Percentiles rank a stretch among this genome's conserved stretches.
Evolutionary conservation across 1,140 invertebrate species (phyloP).

Genomic region (Leptinotarsa defecta): DNA sequence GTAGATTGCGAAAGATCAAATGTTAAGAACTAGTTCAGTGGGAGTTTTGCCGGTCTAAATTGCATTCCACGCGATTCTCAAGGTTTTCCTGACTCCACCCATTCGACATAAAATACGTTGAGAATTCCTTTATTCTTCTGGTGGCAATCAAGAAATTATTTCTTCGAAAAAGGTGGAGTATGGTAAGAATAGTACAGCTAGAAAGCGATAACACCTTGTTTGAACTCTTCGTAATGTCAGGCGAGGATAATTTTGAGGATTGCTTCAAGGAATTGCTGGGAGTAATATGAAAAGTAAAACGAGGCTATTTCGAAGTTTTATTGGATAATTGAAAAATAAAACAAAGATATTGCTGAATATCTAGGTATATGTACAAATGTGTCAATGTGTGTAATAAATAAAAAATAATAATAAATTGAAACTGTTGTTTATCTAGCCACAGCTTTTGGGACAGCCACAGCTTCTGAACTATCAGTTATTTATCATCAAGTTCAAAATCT

Average conservation of each 20-base stretch:
- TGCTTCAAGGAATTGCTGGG: background rate
- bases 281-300: background rate
- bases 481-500: too few relatives aligned
- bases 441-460: too few relatives aligned
- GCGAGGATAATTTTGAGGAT: background rate
- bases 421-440: background rate
- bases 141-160: constrained; percentile 11
- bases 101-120: constrained; percentile 2
- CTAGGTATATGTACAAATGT: constrained; percentile 6
- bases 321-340: too few relatives aligned
- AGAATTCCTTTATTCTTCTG: background rate
- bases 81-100: constrained; percentile 41
- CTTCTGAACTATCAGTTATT: too few relatives aligned
- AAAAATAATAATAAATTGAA: background rate
- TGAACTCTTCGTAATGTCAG: background rate
- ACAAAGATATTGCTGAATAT: too few relatives aligned
- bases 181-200: background rate
- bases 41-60: constrained; percentile 28
- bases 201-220: background rate
- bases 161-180: constrained; percentile 8
- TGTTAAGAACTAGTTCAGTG: constrained; percentile 28
- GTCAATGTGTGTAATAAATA: background rate
- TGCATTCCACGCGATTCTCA: constrained; percentile 29
- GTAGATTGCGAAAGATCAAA: constrained; percentile 19
- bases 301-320: background rate